phyloP scores from a whole-genome alignment of 2,797 vertebrate species.

The Podarcis lilfordi region DNA sequence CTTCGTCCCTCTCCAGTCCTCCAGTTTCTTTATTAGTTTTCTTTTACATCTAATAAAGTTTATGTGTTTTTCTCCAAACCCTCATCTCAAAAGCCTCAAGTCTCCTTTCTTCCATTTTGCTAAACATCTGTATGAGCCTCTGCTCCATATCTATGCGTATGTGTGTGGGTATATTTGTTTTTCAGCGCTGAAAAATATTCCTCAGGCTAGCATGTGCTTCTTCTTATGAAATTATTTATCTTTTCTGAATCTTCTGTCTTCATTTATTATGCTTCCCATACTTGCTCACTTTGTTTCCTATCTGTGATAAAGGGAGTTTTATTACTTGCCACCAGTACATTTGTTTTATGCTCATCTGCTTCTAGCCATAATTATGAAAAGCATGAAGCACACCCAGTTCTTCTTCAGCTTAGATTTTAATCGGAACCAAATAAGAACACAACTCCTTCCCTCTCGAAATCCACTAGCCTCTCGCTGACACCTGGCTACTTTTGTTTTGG shows the following conservation, averaged over 20 bases:
- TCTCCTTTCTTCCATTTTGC: background rate
- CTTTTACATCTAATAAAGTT: background rate
- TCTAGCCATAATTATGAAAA: background rate
- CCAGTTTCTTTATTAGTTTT: background rate
- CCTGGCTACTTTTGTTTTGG: too few relatives aligned
- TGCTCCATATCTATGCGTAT: background rate
- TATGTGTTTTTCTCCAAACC: background rate
- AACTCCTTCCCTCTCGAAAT: too few relatives aligned
- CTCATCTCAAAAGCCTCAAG: background rate
- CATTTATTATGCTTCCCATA: background rate
- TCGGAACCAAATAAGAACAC: too few relatives aligned
- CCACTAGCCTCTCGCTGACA: too few relatives aligned
- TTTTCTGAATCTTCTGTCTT: background rate
- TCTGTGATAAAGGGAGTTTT: background rate
- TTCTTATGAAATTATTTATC: background rate
- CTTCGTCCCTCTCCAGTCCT: background rate
- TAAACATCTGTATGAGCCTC: background rate
- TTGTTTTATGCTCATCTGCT: background rate
- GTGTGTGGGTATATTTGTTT: background rate
- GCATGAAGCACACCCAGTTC: too few relatives aligned
- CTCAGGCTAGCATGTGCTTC: background rate
- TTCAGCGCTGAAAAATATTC: background rate
- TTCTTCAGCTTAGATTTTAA: too few relatives aligned
- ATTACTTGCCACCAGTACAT: background rate
- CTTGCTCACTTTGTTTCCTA: background rate